Evolutionary conservation across 2,113 vertebrate species (phyloP).

Genomic region (Puffinus mauretanicus): DNA sequence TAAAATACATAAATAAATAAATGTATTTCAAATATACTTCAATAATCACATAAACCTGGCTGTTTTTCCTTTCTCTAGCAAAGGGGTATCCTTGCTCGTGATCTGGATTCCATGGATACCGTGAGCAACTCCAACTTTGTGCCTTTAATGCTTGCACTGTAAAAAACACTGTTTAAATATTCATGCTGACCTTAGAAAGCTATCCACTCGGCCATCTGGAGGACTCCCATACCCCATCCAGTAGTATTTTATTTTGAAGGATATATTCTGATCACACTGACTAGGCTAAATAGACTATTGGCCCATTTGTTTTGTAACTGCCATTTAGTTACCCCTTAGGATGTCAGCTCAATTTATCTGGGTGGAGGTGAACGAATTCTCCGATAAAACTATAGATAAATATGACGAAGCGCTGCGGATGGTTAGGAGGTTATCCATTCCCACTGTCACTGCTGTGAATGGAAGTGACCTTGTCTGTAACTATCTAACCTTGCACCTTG

Average conservation of each 20-base stretch:
- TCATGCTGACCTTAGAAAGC: constrained; percentile 70
- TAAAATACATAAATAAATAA: neutral
- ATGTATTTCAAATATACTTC: neutral
- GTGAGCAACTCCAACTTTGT: constrained; percentile 52
- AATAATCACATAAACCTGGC: neutral
- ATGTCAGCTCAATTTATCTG: constrained; percentile 45
- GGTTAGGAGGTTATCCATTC: constrained; percentile 16
- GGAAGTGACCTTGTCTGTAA: constrained; percentile 55
- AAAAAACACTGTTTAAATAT: constrained; percentile 69
- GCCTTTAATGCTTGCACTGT: constrained; percentile 69
- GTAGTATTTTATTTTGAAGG: constrained; percentile 57
- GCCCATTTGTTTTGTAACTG: constrained; percentile 55
- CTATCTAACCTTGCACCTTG: constrained; percentile 43
- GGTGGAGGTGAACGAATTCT: constrained; percentile 8
- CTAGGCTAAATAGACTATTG: constrained; percentile 49
- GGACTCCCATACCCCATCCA: constrained; percentile 51
- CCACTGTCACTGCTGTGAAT: neutral
- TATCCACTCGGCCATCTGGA: constrained; percentile 70
- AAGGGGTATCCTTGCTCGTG: neutral
- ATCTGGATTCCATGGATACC: constrained; percentile 63
- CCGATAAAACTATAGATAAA: constrained; percentile 21
- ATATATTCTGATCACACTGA: constrained; percentile 52
- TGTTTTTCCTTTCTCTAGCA: neutral
- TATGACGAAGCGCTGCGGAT: neutral
- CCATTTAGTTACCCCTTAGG: constrained; percentile 51